Percentiles rank a stretch among this genome's conserved stretches.
Conservation (phyloP, 1,140 invertebrate species). For the Conus ventricosus region DNA sequence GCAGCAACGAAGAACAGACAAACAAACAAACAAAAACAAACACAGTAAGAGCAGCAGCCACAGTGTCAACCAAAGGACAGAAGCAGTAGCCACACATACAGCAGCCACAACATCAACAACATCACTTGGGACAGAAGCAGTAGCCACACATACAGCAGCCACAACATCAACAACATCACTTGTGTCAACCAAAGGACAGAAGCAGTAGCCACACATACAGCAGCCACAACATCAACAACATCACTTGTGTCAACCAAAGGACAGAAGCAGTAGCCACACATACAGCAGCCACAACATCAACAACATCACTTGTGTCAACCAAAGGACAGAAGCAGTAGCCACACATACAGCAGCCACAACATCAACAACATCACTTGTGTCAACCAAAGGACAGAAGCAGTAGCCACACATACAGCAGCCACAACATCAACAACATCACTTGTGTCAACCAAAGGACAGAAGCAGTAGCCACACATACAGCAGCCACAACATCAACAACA, state of each 20-base stretch:
- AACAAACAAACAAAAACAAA: neutral
- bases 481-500: neutral
- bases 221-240: too few relatives aligned
- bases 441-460: neutral
- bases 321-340: neutral
- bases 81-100: neutral
- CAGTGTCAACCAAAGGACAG: neutral
- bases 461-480: neutral
- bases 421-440: too few relatives aligned
- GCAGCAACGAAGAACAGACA: too few relatives aligned
- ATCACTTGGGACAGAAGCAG: neutral
- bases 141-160: neutral
- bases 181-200: neutral
- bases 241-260: neutral
- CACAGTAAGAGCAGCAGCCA: neutral
- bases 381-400: neutral
- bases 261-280: neutral
- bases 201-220: neutral
- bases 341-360: neutral
- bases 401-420: neutral
- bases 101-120: neutral
- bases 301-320: too few relatives aligned
- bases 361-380: too few relatives aligned
- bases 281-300: neutral
- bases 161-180: too few relatives aligned